Evolutionary conservation across 2,113 vertebrate genomes (phyloP), one percentile per base, ranked within the genome.

Genomic region (Glaucidium brasilianum): DNA sequence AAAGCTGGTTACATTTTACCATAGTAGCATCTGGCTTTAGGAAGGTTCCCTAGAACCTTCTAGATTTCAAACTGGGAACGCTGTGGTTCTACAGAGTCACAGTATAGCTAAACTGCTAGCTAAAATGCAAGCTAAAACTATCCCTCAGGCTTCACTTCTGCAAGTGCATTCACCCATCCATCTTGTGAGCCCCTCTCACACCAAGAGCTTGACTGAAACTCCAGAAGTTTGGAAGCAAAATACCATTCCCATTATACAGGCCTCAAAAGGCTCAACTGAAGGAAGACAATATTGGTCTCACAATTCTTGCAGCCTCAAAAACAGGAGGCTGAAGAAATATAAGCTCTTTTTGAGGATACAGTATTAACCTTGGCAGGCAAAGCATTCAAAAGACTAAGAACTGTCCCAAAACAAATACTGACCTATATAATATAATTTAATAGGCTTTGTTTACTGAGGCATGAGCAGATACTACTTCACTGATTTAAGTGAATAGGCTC

Each of bases 401-500:
- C 39, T 78, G 86, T 72, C 94, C 52, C 56, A 29, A 91, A 94
- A 67, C 88, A 90, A 84, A 74, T 41, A 81, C 55, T 88, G 85
- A 84, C 94, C 92, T 80, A 84, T 64, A 81, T 59, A 93, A 88
- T 27, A 81, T 63, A 93, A 88, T 27, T 8, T 3, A 60, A 74
- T n/a, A 29, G 79, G 35, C 11, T 93, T 91, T 92, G 76, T 79
- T 84, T 81, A 20, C 55, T 60, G 85, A 88, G 72, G 82, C 67
- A 3, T 92, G 85, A 94, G 80, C 64, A 88, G 85, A 85, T 62
- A 72, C 63, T 45, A 35, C 90, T 86, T 41, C 9, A 35, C 73
- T 82, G 91, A 79, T 95, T 62, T 85, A 78, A 97, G 73, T 58
- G 91, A 91, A 21, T 37, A 85, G 94, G 94, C 92, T 72, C 59